Base-by-base conservation (phyloP, 2,888 invertebrate species). In the Timandra comae region DNA sequence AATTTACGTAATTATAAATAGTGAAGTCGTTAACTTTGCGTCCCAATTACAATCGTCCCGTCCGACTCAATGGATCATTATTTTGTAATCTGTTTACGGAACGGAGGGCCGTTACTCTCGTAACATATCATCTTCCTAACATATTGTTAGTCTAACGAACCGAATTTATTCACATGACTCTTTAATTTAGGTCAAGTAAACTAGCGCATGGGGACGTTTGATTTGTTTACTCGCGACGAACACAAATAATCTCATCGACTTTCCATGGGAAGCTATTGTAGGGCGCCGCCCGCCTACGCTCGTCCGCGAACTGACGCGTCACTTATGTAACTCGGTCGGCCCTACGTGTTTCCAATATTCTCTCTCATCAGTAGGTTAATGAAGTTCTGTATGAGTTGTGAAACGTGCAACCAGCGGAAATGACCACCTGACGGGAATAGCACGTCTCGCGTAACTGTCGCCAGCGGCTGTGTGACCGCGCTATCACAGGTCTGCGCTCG, bases 401-500 rank as follows among this genome's bases (percentile, higher is more conserved):
- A 81, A 82, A 84, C 63, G 65, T 57, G 36, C 29, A 26, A 45
- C 49, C 66, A 66, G 63, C 76, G 80, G 81, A 81, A 81, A 71
- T 71, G 77, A 74, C 74, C 78, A 84, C 80, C 82, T 80, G 82
- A 70, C 84, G 80, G 85, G 85, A 85, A 85, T 85, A 85, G 85
- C 74, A 57, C 75, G 73, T 73, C 74, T 72, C 77, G 71, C 64
- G 71, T 71, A 67, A 63, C 67, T 66, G 74, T 72, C 75, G 73
- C 74, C 73, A 65, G 75, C 67, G 63, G 63, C 78, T 79, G 78
- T 79, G 73, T 64, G 68, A 73, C 71, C 78, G 77, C 74, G 73
- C 72, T 78, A 81, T 80, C 85, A 78, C 69, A 67, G 65, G 59
- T 65, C 73, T 69, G 65, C 76, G 73, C 71, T 60, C 79, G 77